A percentile compares a stretch with the other conserved stretches of the same genome.
phyloP scores from a whole-genome alignment of 2,797 vertebrate species.

The Hapalemur alaotrensis region DNA sequence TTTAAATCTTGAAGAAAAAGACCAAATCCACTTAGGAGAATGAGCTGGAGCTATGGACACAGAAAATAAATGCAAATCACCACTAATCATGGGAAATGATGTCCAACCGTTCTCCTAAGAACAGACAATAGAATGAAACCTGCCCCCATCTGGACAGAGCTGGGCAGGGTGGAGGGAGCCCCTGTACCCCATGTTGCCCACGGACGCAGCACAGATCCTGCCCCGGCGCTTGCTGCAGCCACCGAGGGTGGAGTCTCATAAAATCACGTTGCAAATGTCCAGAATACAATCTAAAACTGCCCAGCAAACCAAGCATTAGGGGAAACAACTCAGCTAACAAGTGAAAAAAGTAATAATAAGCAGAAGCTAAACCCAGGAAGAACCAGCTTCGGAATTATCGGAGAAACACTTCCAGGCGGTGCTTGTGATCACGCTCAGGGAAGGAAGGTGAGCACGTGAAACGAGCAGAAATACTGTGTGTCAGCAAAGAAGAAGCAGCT shows the following conservation, averaged over 20 bases:
- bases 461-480: fast-evolving
- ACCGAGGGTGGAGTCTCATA: not conserved
- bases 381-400: fast-evolving
- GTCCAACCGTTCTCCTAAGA: fast-evolving
- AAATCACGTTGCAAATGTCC: no score
- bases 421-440: fast-evolving
- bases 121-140: fast-evolving
- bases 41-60: fast-evolving
- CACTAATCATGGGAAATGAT: fast-evolving
- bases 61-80: not conserved
- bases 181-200: fast-evolving
- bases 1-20: not conserved
- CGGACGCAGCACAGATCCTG: fast-evolving
- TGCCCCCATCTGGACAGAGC: fast-evolving
- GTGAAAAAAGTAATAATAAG: not conserved
- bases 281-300: not conserved
- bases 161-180: fast-evolving
- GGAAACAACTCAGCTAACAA: not conserved
- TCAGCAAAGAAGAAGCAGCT: fast-evolving
- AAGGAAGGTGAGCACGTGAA: not conserved
- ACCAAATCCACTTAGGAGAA: no score
- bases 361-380: not conserved
- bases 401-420: not conserved
- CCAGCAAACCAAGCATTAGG: no score
- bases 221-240: fast-evolving